Conservation (phyloP, 2,888 invertebrate species). For the Saturnia japonica region DNA sequence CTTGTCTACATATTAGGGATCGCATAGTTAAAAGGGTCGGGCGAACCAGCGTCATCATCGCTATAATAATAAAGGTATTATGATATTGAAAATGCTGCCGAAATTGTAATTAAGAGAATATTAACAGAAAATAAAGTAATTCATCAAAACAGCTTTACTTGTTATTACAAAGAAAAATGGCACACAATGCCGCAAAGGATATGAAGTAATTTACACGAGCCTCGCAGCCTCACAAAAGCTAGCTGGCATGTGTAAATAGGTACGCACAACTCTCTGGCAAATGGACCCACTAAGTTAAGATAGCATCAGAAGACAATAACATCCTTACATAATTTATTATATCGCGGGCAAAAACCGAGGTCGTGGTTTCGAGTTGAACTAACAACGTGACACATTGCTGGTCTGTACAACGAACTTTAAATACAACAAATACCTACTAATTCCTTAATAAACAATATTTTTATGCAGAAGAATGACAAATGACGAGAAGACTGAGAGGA, state of each 20-base stretch:
- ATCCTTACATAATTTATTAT: slow-evolving; percentile 71
- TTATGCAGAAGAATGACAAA: background rate
- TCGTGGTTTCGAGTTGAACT: slow-evolving; percentile 36
- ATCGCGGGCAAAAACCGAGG: slow-evolving; percentile 62
- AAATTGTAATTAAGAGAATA: background rate
- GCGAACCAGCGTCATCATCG: background rate
- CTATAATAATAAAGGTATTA: background rate
- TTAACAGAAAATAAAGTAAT: slow-evolving; percentile 1
- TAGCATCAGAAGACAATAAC: slow-evolving; percentile 72
- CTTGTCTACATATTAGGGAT: too few species aligned
- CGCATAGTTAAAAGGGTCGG: too few species aligned
- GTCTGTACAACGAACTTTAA: background rate
- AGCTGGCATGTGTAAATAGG: slow-evolving; percentile 54
- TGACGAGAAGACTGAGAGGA: background rate
- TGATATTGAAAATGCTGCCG: background rate
- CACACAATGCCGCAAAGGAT: slow-evolving; percentile 22
- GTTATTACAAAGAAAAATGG: slow-evolving; percentile 14
- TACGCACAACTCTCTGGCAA: slow-evolving; percentile 44
- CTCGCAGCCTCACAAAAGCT: slow-evolving; percentile 15
- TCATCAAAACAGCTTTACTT: slow-evolving; percentile 18
- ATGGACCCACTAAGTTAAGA: slow-evolving; percentile 60
- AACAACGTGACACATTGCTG: slow-evolving; percentile 16
- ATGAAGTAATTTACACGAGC: slow-evolving; percentile 22
- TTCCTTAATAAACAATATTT: background rate
- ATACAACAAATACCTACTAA: background rate